A percentile compares a stretch with the other conserved stretches of the same genome.
These are phyloP conservation scores for Cylas formicarius DNA, from an alignment of 1,140 invertebrate genomes.

Conservation along the genomic window DNA sequence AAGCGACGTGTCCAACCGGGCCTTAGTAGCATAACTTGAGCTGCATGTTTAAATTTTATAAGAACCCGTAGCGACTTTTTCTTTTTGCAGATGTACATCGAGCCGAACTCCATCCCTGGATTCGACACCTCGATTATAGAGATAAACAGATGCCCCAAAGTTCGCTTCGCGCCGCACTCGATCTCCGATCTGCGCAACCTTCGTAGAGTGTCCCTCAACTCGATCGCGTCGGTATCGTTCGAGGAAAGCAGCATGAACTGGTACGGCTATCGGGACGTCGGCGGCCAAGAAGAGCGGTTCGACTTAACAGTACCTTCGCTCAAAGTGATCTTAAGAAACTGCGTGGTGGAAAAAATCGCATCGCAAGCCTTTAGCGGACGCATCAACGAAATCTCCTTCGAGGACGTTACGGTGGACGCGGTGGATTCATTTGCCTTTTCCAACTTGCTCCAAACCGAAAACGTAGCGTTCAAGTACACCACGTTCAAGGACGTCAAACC, in stretches of 20 bases:
- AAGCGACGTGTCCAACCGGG: no score
- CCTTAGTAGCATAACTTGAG: neutral
- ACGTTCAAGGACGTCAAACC: slow-evolving; percentile 53
- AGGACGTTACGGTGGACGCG: slow-evolving; percentile 51
- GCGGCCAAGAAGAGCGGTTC: slow-evolving; percentile 23
- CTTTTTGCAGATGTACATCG: slow-evolving; percentile 33
- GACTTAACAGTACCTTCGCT: slow-evolving; percentile 32
- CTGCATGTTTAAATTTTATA: neutral
- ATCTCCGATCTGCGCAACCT: slow-evolving; percentile 31
- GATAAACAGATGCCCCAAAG: slow-evolving; percentile 30
- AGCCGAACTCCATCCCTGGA: slow-evolving; percentile 28
- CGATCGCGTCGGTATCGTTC: slow-evolving; percentile 28
- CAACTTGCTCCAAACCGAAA: slow-evolving; percentile 52
- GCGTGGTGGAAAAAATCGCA: slow-evolving; percentile 22
- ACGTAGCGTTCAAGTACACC: slow-evolving; percentile 49
- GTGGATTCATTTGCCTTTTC: slow-evolving; percentile 67
- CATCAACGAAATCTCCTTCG: slow-evolving; percentile 59
- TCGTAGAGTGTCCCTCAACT: slow-evolving; percentile 28
- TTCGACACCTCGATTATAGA: slow-evolving; percentile 28
- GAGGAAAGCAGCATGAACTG: slow-evolving; percentile 32
- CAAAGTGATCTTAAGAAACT: slow-evolving; percentile 27
- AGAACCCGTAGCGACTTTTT: slow-evolving; percentile 5
- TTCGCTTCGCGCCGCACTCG: slow-evolving; percentile 31
- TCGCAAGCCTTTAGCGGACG: slow-evolving; percentile 57
- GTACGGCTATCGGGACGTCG: slow-evolving; percentile 29